These are phyloP conservation scores for Melieria omissa DNA, from an alignment of 2,888 invertebrate genomes.

Conservation along the genomic window DNA sequence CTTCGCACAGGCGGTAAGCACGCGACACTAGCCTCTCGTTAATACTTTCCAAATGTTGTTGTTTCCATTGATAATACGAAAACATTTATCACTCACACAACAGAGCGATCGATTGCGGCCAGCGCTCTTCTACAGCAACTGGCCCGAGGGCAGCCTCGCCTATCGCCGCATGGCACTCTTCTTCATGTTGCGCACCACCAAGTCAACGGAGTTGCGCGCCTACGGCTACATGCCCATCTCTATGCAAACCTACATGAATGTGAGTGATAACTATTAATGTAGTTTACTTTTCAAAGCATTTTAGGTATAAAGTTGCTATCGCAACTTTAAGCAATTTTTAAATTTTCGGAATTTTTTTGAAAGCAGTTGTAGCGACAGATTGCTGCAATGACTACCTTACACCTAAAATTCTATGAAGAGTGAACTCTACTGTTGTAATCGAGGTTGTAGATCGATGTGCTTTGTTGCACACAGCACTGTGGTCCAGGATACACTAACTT, in stretches of 20 bases:
- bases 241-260: conserved; percentile 57
- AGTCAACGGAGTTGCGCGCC: conserved; percentile 48
- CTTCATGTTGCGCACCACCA: conserved; percentile 53
- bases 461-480: too few species aligned
- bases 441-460: too few species aligned
- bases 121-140: conserved; percentile 58
- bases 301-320: too few species aligned
- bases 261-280: conserved; percentile 31
- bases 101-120: conserved; percentile 52
- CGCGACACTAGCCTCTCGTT: background rate
- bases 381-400: too few species aligned
- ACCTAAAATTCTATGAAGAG: too few species aligned
- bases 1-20: conserved; percentile 52
- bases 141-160: conserved; percentile 56
- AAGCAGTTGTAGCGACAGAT: too few species aligned
- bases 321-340: too few species aligned
- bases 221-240: conserved; percentile 55
- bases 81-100: background rate
- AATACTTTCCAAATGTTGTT: background rate
- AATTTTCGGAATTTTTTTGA: too few species aligned
- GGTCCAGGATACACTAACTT: too few species aligned
- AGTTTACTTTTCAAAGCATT: too few species aligned
- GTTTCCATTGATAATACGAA: background rate
- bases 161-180: conserved; percentile 56
- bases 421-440: too few species aligned